Percentiles rank a stretch among this genome's conserved stretches.
These are phyloP conservation scores for Acanthiza pusilla DNA, from an alignment of 2,797 vertebrate species.

Conservation along the genomic window DNA sequence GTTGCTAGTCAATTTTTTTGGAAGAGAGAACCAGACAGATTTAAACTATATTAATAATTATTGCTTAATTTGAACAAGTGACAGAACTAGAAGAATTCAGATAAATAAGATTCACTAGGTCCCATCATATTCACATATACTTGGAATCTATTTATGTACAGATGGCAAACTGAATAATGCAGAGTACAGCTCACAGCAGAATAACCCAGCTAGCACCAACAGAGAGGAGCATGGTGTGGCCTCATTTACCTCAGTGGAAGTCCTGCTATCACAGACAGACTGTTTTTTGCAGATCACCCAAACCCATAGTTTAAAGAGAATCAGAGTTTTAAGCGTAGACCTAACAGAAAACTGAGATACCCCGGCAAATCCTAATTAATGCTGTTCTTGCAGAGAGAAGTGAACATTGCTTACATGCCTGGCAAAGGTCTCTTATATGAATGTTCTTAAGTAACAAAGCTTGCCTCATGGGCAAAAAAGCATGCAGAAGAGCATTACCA, in stretches of 20 bases:
- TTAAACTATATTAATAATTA: background rate
- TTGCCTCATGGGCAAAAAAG: background rate
- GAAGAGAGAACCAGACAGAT: background rate
- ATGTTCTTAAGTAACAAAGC: background rate
- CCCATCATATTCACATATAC: background rate
- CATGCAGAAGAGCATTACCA: background rate
- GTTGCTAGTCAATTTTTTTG: background rate
- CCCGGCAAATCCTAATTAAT: background rate
- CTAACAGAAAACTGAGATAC: background rate
- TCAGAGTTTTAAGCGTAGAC: background rate
- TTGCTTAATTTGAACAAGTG: background rate
- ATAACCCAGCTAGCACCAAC: background rate
- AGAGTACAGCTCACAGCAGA: background rate
- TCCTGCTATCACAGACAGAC: background rate
- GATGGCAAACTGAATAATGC: background rate
- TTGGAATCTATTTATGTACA: background rate
- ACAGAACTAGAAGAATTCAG: background rate
- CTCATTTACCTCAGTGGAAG: background rate
- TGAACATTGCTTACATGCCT: background rate
- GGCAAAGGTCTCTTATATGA: background rate
- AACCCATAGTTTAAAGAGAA: background rate
- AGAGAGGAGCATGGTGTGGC: background rate
- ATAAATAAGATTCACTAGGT: background rate
- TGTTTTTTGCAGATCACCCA: background rate
- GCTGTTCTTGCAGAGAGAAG: background rate